phyloP scores from a whole-genome alignment of 2,888 invertebrate species.

The Blastobasis lacticolella region DNA sequence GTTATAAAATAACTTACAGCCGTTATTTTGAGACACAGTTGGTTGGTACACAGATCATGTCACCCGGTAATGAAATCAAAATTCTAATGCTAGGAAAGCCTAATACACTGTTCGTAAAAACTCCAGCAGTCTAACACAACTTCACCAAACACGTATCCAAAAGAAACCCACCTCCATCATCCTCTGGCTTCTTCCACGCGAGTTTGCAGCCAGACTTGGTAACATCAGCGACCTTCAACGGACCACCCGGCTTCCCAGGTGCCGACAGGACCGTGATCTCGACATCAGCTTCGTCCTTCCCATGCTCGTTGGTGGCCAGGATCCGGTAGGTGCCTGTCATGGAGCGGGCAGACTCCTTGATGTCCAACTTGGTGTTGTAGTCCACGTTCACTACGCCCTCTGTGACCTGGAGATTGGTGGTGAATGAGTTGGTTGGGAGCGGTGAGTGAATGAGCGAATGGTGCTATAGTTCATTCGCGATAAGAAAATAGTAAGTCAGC shows the following conservation, averaged over 20 bases:
- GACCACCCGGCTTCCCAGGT: slow-evolving; percentile 91
- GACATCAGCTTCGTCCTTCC: slow-evolving; percentile 93
- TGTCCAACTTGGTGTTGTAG: slow-evolving; percentile 90
- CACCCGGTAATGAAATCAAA: no score
- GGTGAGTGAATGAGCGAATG: no score
- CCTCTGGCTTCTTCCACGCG: slow-evolving; percentile 94
- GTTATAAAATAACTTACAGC: no score
- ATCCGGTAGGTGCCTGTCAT: slow-evolving; percentile 95
- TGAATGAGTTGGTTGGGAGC: not conserved
- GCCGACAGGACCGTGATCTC: slow-evolving; percentile 91
- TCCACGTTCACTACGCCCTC: slow-evolving; percentile 88
- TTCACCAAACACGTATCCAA: not conserved
- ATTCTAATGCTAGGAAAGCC: no score
- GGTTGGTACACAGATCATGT: no score
- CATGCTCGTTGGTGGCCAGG: slow-evolving; percentile 91
- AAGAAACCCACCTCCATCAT: slow-evolving; percentile 84
- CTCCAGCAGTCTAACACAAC: not conserved
- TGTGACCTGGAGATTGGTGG: slow-evolving; percentile 60
- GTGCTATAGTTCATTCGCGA: no score
- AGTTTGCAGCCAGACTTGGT: slow-evolving; percentile 93
- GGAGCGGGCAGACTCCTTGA: slow-evolving; percentile 84
- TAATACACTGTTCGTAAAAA: no score
- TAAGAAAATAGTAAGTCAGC: no score
- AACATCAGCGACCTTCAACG: slow-evolving; percentile 89
- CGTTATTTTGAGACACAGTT: no score